phyloP scores from a whole-genome alignment of 2,113 vertebrate genomes.

The Mola mola region DNA sequence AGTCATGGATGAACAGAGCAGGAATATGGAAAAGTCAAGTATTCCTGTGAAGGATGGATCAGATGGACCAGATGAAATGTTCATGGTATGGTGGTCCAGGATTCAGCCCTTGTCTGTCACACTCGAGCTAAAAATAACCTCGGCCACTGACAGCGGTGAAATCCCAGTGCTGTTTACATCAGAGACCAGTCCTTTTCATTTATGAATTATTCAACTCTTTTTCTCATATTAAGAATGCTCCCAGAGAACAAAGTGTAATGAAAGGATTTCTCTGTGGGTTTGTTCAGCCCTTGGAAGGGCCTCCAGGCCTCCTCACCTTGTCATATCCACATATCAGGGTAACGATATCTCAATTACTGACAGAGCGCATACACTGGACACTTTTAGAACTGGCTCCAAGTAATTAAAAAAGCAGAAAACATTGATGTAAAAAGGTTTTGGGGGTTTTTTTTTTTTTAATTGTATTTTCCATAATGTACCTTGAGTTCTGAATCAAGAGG shows the following conservation, averaged over 20 bases:
- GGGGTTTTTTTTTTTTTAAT: too few species aligned
- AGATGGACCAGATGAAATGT: conserved; percentile 62
- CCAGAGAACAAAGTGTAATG: conserved; percentile 64
- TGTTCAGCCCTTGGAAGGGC: conserved; percentile 39
- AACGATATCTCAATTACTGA: conserved; percentile 56
- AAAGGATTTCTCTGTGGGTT: conserved; percentile 63
- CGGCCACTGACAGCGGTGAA: conserved; percentile 51
- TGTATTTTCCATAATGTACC: too few species aligned
- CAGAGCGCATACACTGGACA: neutral
- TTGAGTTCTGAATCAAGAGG: too few species aligned
- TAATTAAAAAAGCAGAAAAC: conserved; percentile 11
- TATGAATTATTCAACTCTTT: conserved; percentile 72
- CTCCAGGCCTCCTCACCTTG: conserved; percentile 36
- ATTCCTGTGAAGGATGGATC: conserved; percentile 35
- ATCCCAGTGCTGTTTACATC: conserved; percentile 62
- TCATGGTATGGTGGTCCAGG: conserved; percentile 47
- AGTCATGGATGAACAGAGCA: conserved; percentile 14
- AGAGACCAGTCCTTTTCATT: conserved; percentile 51
- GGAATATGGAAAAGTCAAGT: conserved; percentile 37
- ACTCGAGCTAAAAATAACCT: conserved; percentile 69
- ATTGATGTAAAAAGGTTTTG: neutral
- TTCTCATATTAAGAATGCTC: conserved; percentile 61
- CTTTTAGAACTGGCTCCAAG: conserved; percentile 9
- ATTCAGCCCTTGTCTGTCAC: conserved; percentile 47
- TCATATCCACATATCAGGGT: conserved; percentile 36